These are phyloP conservation scores for Erpetoichthys calabaricus DNA, from an alignment of 2,797 vertebrate species.

Conservation along the genomic window DNA sequence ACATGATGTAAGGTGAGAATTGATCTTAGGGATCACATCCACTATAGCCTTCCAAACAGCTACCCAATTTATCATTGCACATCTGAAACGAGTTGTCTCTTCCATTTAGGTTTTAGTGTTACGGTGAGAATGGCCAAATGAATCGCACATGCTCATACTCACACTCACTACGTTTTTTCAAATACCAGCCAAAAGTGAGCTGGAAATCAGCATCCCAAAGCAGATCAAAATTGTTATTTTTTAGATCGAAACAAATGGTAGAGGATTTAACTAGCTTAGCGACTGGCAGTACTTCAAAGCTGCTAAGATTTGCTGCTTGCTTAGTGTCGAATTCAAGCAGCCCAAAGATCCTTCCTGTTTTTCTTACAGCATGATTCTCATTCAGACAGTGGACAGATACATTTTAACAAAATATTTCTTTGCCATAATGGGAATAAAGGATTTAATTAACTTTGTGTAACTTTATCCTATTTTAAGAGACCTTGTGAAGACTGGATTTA, in stretches of 20 bases:
- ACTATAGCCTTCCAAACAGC: too few species aligned
- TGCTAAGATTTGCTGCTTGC: slow-evolving; percentile 4
- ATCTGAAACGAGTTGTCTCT: too few species aligned
- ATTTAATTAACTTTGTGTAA: slow-evolving; percentile 49
- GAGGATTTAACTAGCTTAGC: slow-evolving; percentile 21
- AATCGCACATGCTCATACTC: slow-evolving; percentile 17
- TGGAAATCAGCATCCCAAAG: slow-evolving; percentile 9
- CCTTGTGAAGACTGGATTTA: slow-evolving; percentile 28
- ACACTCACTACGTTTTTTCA: slow-evolving; percentile 14
- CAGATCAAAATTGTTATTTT: slow-evolving; percentile 24
- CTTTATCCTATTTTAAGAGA: slow-evolving; percentile 25
- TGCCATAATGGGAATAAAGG: slow-evolving; percentile 33
- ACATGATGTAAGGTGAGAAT: too few species aligned
- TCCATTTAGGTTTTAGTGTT: too few species aligned
- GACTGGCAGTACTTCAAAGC: slow-evolving; percentile 22
- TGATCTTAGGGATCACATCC: too few species aligned
- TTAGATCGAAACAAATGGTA: slow-evolving; percentile 25
- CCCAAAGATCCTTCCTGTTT: slow-evolving; percentile 5
- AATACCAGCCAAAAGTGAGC: slow-evolving; percentile 2
- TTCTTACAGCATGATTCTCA: neutral
- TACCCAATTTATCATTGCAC: too few species aligned
- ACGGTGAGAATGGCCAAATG: slow-evolving; percentile 14
- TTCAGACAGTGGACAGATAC: neutral
- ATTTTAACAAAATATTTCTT: slow-evolving; percentile 34
- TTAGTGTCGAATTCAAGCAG: slow-evolving; percentile 8